A percentile compares a stretch with the other conserved stretches of the same genome.
These are phyloP conservation scores for Agrilus biguttatus DNA, from an alignment of 2,888 invertebrate species.

Conservation along the genomic window DNA sequence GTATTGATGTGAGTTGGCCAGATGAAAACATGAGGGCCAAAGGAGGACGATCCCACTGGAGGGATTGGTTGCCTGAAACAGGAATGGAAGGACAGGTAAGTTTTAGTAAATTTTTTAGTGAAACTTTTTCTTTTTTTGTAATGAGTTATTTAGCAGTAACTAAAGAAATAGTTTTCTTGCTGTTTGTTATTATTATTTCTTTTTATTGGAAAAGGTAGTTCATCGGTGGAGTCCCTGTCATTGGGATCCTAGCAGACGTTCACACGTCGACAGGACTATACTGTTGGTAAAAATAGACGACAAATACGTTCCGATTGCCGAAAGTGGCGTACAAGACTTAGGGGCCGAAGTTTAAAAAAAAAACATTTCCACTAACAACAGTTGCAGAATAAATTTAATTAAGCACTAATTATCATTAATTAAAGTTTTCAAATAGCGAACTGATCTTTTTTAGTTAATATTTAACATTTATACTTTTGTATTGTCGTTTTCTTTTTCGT, in stretches of 20 bases:
- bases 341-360: conserved; percentile 41
- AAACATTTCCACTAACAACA: not conserved
- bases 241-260: conserved; percentile 70
- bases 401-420: too few relatives aligned
- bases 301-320: conserved; percentile 84
- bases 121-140: too few relatives aligned
- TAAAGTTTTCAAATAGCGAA: not conserved
- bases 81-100: conserved; percentile 83
- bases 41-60: conserved; percentile 83
- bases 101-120: too few relatives aligned
- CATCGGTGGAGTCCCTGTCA: conserved; percentile 93
- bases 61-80: conserved; percentile 74
- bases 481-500: conserved; percentile 1
- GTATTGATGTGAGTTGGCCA: conserved; percentile 94
- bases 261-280: conserved; percentile 85
- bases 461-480: conserved; percentile 4
- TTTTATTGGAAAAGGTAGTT: conserved; percentile 45
- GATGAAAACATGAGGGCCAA: conserved; percentile 73
- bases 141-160: too few relatives aligned
- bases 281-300: conserved; percentile 87
- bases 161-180: too few relatives aligned
- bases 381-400: too few relatives aligned
- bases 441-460: conserved; percentile 1
- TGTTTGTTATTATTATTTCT: too few relatives aligned
- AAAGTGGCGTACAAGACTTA: conserved; percentile 69